These are phyloP conservation scores for Pachyuromys duprasi DNA, from an alignment of 2,797 vertebrate genomes.

Conservation along the genomic window DNA sequence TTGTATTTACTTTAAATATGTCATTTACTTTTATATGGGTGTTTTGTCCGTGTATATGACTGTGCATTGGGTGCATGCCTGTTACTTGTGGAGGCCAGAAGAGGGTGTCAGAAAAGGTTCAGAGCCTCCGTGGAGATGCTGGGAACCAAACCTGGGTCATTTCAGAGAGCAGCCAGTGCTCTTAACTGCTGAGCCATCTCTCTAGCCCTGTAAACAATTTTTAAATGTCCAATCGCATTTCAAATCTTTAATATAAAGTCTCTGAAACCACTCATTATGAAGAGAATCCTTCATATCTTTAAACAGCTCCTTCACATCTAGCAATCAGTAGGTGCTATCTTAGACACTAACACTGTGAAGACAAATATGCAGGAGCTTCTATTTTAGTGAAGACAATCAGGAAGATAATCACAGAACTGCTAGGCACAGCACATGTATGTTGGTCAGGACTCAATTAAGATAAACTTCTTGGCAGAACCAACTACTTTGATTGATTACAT, in stretches of 20 bases:
- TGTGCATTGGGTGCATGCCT: background rate
- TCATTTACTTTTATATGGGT: background rate
- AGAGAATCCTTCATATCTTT: background rate
- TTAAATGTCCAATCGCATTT: slow-evolving; percentile 23
- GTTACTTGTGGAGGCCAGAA: background rate
- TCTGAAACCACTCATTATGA: background rate
- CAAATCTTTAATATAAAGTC: slow-evolving; percentile 35
- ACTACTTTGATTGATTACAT: background rate
- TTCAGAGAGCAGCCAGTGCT: background rate
- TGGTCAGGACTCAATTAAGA: slow-evolving; percentile 22
- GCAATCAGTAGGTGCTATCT: background rate
- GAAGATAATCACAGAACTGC: slow-evolving; percentile 41
- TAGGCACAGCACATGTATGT: background rate
- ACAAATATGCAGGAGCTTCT: slow-evolving; percentile 9
- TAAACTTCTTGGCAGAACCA: slow-evolving; percentile 31
- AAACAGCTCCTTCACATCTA: slow-evolving; percentile 23
- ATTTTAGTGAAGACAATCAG: slow-evolving; percentile 46
- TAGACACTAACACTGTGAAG: slow-evolving; percentile 24
- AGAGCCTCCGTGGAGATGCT: background rate
- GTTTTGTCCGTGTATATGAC: background rate
- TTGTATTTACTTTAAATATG: background rate
- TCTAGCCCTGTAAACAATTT: background rate
- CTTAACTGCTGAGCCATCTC: background rate
- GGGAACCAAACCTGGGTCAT: background rate
- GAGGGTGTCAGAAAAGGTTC: background rate